Evolutionary conservation across 2,888 invertebrate species (phyloP), one percentile per base, ranked within the genome.

Genomic region (Sympetrum striolatum): DNA sequence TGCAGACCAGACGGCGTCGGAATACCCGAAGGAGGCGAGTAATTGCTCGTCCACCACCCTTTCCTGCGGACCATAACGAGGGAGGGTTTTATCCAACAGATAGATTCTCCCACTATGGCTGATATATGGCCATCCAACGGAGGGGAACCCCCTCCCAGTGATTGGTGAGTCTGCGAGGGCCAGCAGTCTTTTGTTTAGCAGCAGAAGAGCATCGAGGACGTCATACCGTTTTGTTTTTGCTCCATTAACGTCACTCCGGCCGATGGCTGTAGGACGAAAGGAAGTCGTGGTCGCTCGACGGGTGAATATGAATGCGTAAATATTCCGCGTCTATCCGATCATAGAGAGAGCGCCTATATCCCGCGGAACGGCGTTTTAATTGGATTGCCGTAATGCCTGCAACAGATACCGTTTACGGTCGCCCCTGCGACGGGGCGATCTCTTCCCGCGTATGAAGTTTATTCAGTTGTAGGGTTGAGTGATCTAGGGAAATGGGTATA

Each of bases 11-110:
- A 73, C 73, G 73, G 53, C 82, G 82, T 53, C 58, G 58, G 58
- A 82, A 82, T 82, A 82, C 82, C 82, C 82, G 86, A 64, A 86
- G 86, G 86, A 86, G 82, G 86, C 86, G 60, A 86, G 86, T 86
- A 86, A 86, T 86, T 86, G 86, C 86, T 60, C 60, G 22, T 35
- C 58, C 60, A 18, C 64, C 86, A 86, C 86, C 86, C 86, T 60
- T 86, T 86, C 86, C 86, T 60, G 12, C 58, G 39, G 37, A 86
- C 37, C 86, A 60, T 86, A 86, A 86, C 86, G 64, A 86, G 31
- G 86, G 86, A 86, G n/a, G 86, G 86, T 31, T 37, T 86, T 48
- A 31, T 12, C 22, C 35, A 86, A 37, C 86, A 86, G 86, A 86
- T 86, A 86, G 86, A 60, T 60, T 37, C 86, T 86, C 86, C 37